Evolutionary conservation across 2,113 vertebrate genomes (phyloP), one percentile per base, ranked within the genome.

Genomic region (Rhinichthys klamathensis): DNA sequence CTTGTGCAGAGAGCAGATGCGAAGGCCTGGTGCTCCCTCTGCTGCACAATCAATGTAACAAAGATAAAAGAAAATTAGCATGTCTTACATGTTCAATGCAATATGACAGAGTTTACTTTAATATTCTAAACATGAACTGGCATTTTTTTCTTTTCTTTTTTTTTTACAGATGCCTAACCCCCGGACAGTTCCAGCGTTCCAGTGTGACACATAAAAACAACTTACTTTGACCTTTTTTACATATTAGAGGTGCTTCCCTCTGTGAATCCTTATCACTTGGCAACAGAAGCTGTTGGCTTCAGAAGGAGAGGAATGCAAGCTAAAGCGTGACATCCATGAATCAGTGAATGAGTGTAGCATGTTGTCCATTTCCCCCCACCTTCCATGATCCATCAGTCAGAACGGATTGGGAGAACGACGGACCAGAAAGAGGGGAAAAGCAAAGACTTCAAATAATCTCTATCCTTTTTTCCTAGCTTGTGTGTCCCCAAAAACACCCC

Each of bases 231-330:
- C 21, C n/a, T 32, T 80, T 18, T 44, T 0, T 44, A 60, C 44
- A 70, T 80, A 30, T 72, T 32, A 73, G 76, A 58, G 3, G 21
- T 35, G 70, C 58, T 76, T 70, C 49, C 21, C 38, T 56, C 78
- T 84, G 54, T 72, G 83, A 82, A 79, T 86, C 83, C 41, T 84
- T 88, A 85, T 87, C 41, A 32, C 60, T 84, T 84, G 78, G 87
- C 82, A 88, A 85, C 89, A 83, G 81, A 81, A 65, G 70, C 46
- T 44, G 70, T 54, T 46, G 60, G 80, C 60, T 76, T 49, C 51
- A 51, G 87, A 85, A 77, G 25, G 51, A 82, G 41, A 54, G 18
- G 23, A 38, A 69, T 61, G 6, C 44, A 61, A 54, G 41, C 25
- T 27, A 69, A 86, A 65, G 65, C 41, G 44, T 67, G 54, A 85